Percentiles rank a stretch among this genome's conserved stretches.
Conservation (phyloP, 2,888 invertebrate genomes). For the Schrankia costaestrigalis region DNA sequence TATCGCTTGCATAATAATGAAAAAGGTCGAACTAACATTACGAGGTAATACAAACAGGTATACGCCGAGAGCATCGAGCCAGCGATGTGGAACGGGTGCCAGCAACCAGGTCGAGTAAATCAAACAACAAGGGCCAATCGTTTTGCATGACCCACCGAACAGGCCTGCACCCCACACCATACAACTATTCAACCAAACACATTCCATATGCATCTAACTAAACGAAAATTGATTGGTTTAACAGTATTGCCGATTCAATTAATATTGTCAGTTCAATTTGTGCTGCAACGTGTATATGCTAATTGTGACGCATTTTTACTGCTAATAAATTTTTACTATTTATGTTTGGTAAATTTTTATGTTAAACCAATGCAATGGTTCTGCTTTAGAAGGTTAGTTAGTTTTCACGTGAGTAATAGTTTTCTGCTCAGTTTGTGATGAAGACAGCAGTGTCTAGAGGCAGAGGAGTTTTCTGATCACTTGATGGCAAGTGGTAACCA, state of each 20-base stretch:
- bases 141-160: slow-evolving; percentile 46
- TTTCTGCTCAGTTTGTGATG: too few species aligned
- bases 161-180: slow-evolving; percentile 24
- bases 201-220: slow-evolving; percentile 20
- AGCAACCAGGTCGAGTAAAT: slow-evolving; percentile 59
- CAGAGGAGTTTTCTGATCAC: too few species aligned
- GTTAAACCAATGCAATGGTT: too few species aligned
- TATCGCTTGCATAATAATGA: too few species aligned
- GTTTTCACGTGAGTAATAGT: too few species aligned
- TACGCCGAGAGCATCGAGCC: slow-evolving; percentile 26
- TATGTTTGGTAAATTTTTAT: too few species aligned
- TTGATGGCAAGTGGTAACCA: too few species aligned
- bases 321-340: too few species aligned
- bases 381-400: too few species aligned
- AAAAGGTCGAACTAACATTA: too few species aligned
- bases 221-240: slow-evolving; percentile 31
- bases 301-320: slow-evolving; percentile 9
- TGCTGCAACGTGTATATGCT: too few species aligned
- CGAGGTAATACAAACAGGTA: slow-evolving; percentile 31
- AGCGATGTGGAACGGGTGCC: slow-evolving; percentile 47
- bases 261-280: neutral
- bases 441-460: too few species aligned
- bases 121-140: slow-evolving; percentile 66
- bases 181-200: slow-evolving; percentile 40
- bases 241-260: slow-evolving; percentile 5